Conservation (phyloP, 2,113 vertebrate species). For the Notothenia rossii region DNA sequence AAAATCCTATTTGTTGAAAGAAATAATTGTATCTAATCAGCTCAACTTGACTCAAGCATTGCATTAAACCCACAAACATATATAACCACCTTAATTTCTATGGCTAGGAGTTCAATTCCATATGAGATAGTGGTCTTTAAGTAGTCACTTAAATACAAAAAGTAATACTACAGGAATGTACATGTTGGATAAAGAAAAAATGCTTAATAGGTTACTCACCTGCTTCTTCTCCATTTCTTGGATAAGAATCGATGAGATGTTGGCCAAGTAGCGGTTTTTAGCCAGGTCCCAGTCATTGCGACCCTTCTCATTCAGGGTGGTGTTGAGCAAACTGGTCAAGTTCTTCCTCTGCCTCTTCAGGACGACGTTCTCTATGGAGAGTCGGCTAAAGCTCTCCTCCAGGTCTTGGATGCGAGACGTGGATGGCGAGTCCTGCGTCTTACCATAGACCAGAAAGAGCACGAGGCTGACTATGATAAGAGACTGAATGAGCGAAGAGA, state of each 20-base stretch:
- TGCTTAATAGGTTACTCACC: constrained; percentile 60
- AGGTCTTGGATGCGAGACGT: constrained; percentile 78
- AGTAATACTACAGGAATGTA: background rate
- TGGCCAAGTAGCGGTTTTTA: background rate
- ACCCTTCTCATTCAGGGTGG: constrained; percentile 73
- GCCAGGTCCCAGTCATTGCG: constrained; percentile 55
- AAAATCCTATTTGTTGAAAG: background rate
- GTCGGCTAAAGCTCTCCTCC: constrained; percentile 79
- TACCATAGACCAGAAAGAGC: constrained; percentile 94
- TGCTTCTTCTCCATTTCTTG: fast-evolving
- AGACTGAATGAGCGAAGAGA: constrained; percentile 92
- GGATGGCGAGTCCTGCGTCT: constrained; percentile 82
- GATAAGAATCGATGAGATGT: constrained; percentile 45
- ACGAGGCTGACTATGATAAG: constrained; percentile 94
- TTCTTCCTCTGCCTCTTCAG: constrained; percentile 75
- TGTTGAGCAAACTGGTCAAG: constrained; percentile 82
- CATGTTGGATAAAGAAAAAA: background rate
- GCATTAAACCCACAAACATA: background rate
- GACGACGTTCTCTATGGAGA: constrained; percentile 68
- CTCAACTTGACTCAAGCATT: background rate
- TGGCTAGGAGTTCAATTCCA: background rate
- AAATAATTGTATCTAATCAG: background rate
- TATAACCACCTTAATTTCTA: background rate
- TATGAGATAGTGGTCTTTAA: background rate
- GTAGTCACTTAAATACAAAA: background rate